Evolutionary conservation across 2,888 invertebrate species (phyloP), one percentile per base, ranked within the genome.

Genomic region (Tuta absoluta): DNA sequence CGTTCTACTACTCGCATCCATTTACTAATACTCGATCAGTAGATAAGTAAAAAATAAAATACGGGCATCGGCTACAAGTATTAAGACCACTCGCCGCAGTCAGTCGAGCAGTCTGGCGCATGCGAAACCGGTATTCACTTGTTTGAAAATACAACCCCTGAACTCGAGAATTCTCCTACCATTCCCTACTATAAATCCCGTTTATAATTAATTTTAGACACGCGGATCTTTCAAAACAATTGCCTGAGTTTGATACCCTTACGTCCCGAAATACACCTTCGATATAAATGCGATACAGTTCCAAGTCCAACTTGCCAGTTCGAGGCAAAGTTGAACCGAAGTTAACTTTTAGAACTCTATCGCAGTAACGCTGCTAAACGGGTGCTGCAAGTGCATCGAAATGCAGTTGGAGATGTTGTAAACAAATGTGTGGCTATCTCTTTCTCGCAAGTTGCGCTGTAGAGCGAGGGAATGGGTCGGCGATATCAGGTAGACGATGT

Each of bases 381-480:
- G 62, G 45, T 53, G 72, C 71, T 78, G 78, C 77, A 78, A 77
- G 71, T 86, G 85, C 84, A 85, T 69, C 71, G 72, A 75, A 80
- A 81, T 85, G 84, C 84, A 84, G 67, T 68, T 76, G 70, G 68
- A 33, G 65, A 66, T 68, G 68, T 67, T 67, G 76, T 68, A 77
- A 65, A 37, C 64, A 70, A 69, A 69, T 72, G 70, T 79, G 68
- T 72, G 17, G 65, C 70, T 69, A 65, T 85, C 86, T 78, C 80
- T 75, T 66, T 87, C 75, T 72, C 5, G 66, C 73, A 11, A 71
- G 68, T 23, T 62, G 60, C 60, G 69, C 74, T 60, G 33, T 41
- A 33, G 41, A n/a, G 66, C 37, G 81, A 72, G 69, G 63, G 81
- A 86, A 72, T 70, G 86, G 72, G 82, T 69, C 67, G 68, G 81